phyloP scores from a whole-genome alignment of 2,888 invertebrate species.

The Phaedon cochleariae region DNA sequence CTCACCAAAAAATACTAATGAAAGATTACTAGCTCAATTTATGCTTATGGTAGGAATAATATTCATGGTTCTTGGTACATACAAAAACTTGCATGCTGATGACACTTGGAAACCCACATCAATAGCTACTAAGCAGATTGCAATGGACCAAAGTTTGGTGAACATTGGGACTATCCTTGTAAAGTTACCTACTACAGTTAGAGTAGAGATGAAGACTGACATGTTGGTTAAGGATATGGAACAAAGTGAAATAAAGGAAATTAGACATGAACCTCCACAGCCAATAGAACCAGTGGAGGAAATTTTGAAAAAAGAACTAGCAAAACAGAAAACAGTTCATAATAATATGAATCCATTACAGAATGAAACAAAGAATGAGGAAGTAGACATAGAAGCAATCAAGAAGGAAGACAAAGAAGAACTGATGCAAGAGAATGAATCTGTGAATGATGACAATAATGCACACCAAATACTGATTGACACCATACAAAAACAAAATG shows the following conservation, averaged over 20 bases:
- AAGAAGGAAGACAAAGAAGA: constrained; percentile 62
- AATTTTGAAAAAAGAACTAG: constrained; percentile 23
- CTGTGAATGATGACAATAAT: constrained; percentile 25
- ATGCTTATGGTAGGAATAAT: constrained; percentile 84
- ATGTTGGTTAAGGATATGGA: constrained; percentile 35
- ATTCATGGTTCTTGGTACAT: constrained; percentile 90
- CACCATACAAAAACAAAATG: constrained; percentile 73
- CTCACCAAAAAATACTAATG: constrained; percentile 84
- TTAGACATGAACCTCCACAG: constrained; percentile 59
- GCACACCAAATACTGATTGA: constrained; percentile 65
- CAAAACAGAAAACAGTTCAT: constrained; percentile 3
- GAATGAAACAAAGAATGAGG: constrained; percentile 53
- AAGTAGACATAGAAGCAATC: constrained; percentile 62
- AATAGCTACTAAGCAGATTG: constrained; percentile 10
- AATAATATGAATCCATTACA: neutral
- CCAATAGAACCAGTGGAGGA: constrained; percentile 49
- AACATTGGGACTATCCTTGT: constrained; percentile 18
- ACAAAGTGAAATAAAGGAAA: constrained; percentile 54
- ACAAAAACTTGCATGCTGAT: constrained; percentile 81
- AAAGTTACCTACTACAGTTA: constrained; percentile 18
- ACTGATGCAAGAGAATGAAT: constrained; percentile 56
- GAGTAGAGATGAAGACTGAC: constrained; percentile 23
- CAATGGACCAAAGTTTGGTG: neutral
- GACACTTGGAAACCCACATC: constrained; percentile 23
- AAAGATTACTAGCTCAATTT: constrained; percentile 82